phyloP scores from a whole-genome alignment of 1,140 invertebrate species.

The Drosophila sproati region DNA sequence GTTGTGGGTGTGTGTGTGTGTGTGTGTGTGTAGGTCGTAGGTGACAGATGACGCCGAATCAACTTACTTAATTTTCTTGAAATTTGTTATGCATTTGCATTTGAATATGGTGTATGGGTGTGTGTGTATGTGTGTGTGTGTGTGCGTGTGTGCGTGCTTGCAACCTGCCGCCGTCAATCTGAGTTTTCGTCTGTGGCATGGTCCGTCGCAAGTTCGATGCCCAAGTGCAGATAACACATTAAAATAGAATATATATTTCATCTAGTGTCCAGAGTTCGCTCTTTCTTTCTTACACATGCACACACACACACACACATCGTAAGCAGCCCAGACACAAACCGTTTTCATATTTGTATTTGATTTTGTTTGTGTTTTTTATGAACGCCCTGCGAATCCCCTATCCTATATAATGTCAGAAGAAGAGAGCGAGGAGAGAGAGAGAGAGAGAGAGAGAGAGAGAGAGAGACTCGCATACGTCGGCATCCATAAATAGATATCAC shows the following conservation, averaged over 20 bases:
- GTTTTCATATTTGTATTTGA: conserved; percentile 6
- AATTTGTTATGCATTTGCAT: conserved; percentile 9
- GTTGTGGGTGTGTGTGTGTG: conserved; percentile 11
- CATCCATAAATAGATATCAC: conserved; percentile 27
- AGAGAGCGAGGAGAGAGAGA: background rate
- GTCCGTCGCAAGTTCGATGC: conserved; percentile 66
- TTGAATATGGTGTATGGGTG: background rate
- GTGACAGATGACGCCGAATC: conserved; percentile 16
- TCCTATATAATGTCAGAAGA: conserved; percentile 1
- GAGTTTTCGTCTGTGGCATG: conserved; percentile 38
- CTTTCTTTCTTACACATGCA: conserved; percentile 1
- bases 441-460: background rate
- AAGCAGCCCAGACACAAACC: conserved; percentile 39
- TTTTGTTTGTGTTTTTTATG: conserved; percentile 10
- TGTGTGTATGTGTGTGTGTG: background rate
- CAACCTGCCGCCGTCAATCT: conserved; percentile 55
- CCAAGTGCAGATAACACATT: conserved; percentile 78
- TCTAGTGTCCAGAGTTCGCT: conserved; percentile 70
- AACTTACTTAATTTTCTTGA: conserved; percentile 16
- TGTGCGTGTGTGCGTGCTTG: conserved; percentile 20
- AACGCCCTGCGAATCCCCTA: conserved; percentile 33
- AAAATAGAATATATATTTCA: conserved; percentile 61
- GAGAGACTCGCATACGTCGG: conserved; percentile 8
- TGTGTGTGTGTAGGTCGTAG: conserved; percentile 10
- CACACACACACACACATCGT: conserved; percentile 11